Conservation (phyloP, 2,113 vertebrate species). For the Climacteris rufus region DNA sequence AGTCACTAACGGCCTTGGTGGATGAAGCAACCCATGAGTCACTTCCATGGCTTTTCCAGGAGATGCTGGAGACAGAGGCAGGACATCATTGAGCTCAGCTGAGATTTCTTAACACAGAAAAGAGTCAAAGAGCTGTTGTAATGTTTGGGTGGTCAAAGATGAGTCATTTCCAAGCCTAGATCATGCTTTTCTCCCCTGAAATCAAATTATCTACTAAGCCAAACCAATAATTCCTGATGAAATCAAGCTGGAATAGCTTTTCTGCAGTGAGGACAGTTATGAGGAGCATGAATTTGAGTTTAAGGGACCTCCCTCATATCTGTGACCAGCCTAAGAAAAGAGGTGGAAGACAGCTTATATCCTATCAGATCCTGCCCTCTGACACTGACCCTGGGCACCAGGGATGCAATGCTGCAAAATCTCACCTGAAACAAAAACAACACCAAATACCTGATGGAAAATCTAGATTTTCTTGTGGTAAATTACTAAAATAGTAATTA, state of each 20-base stretch:
- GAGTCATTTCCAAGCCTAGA: not conserved
- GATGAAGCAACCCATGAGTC: not conserved
- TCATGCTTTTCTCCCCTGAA: not conserved
- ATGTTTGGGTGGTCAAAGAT: not conserved
- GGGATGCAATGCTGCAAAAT: constrained; percentile 70
- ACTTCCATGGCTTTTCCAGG: not conserved
- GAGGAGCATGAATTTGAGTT: not conserved
- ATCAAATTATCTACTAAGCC: not conserved
- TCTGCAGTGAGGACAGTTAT: not conserved
- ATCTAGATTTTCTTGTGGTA: not conserved
- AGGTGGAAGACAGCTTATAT: constrained; percentile 37
- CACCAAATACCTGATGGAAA: constrained; percentile 65
- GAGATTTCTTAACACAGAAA: not conserved
- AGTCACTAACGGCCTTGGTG: not conserved
- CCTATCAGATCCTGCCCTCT: constrained; percentile 66
- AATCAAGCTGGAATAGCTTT: not conserved
- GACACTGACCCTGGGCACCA: constrained; percentile 66
- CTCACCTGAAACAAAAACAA: constrained; percentile 22
- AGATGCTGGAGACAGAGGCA: not conserved
- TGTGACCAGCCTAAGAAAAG: constrained; percentile 67
- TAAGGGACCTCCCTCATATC: not conserved
- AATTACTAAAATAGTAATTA: not conserved
- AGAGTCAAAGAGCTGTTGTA: not conserved
- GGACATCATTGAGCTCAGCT: not conserved
- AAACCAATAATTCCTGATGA: not conserved